A percentile compares a stretch with the other conserved stretches of the same genome.
phyloP scores from a whole-genome alignment of 2,888 invertebrate species.

The Oligia strigilis region DNA sequence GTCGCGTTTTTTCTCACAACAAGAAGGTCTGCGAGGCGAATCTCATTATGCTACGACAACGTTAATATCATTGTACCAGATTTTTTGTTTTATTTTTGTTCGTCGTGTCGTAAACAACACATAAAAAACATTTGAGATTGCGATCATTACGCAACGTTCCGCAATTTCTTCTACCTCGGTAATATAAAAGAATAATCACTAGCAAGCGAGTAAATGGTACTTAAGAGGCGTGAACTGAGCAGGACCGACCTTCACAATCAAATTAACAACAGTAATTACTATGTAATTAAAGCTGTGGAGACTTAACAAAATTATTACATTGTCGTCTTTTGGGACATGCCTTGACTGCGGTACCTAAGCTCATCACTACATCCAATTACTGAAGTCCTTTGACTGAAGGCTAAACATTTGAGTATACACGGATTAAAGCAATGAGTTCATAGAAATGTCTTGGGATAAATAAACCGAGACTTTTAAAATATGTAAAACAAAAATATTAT shows the following conservation, averaged over 20 bases:
- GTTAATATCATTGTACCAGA: background rate
- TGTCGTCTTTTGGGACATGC: slow-evolving; percentile 19
- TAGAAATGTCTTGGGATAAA: background rate
- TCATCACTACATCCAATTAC: slow-evolving; percentile 48
- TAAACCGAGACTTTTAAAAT: background rate
- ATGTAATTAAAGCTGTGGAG: slow-evolving; percentile 16
- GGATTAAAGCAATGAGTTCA: background rate
- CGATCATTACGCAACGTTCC: slow-evolving; percentile 8
- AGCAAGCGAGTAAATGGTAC: slow-evolving; percentile 28
- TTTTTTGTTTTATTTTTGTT: slow-evolving; percentile 19
- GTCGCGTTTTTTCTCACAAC: background rate
- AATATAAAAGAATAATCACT: slow-evolving; percentile 47
- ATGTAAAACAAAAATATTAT: background rate
- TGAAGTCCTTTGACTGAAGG: background rate
- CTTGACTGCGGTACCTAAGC: slow-evolving; percentile 5
- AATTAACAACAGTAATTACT: slow-evolving; percentile 51
- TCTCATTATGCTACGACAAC: background rate
- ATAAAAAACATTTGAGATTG: slow-evolving; percentile 37
- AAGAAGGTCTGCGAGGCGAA: background rate
- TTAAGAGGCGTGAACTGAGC: slow-evolving; percentile 42
- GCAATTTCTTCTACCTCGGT: slow-evolving; percentile 13
- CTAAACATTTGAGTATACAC: background rate
- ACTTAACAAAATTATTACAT: slow-evolving; percentile 39
- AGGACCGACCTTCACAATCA: slow-evolving; percentile 30
- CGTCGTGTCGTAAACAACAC: slow-evolving; percentile 17